Evolutionary conservation across 2,797 vertebrate species (phyloP), one percentile per base, ranked within the genome.

Genomic region (Micropoecilia bifurca): DNA sequence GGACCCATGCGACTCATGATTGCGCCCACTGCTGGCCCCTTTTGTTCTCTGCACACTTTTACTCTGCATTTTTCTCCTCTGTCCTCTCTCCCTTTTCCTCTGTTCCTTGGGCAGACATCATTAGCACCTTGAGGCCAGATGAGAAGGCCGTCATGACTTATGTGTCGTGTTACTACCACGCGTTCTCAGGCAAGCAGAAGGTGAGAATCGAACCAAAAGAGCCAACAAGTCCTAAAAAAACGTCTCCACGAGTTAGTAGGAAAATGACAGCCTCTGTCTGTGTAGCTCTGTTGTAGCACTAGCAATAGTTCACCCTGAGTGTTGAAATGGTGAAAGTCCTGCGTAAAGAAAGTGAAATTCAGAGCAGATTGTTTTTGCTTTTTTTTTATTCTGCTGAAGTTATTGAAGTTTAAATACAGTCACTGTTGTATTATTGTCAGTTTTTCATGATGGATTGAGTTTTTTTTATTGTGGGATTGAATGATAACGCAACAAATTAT

Each of bases 81-180:
- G 78, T 80, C 75, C 76, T 87, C 89, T 86, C 89, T 83, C 78
- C 83, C 76, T 76, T 53, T 53, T 82, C 81, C 86, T 91, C 88
- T 92, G 79, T 95, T 95, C 91, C 96, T 86, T 96, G 97, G 95
- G 96, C 98, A 99, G 98, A 99, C 96, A 96, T 99, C 96, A 94
- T 99, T 98, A 98, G 97, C 97, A 98, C 98, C 96, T 97, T 99
- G 97, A 97, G 97, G 96, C 98, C 96, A 94, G 98, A 99, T 95
- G 98, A 98, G 97, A 98, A 99, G 96, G 98, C 97, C 92, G 93
- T 97, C 96, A 98, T 99, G 97, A 99, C 98, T 94, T 99, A 97
- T 97, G 98, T 99, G 96, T 99, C 98, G 95, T 98, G 98, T 98
- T 99, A 98, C 97, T 99, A 98, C 98, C 98, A 98, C 96, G 97